These are phyloP conservation scores for Halcyon badia DNA, from an alignment of 2,797 vertebrate genomes.

Conservation along the genomic window DNA sequence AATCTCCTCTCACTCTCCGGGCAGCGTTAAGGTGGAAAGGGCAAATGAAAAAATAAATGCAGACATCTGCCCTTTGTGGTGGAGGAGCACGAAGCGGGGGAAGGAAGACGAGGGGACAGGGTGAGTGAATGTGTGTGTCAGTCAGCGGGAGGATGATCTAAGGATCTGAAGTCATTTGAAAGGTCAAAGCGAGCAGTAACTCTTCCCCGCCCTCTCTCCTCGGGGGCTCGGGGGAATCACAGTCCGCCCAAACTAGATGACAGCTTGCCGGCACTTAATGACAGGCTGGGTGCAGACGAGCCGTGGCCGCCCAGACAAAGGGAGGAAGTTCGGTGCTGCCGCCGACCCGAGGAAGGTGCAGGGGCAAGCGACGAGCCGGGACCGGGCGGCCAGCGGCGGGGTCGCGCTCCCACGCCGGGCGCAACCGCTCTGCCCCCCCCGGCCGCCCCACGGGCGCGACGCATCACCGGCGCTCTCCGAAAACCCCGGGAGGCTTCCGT, in stretches of 20 bases:
- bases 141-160: not conserved
- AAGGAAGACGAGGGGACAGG: not conserved
- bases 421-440: not conserved
- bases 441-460: not conserved
- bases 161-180: not conserved
- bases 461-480: not conserved
- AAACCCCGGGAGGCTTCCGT: not conserved
- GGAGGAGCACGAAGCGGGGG: not conserved
- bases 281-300: not conserved
- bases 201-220: not conserved
- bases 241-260: constrained; percentile 13
- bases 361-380: not conserved
- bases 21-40: accelerated
- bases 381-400: not conserved
- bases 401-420: too few relatives aligned
- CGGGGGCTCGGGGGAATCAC: not conserved
- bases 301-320: constrained; percentile 32
- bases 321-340: constrained; percentile 1
- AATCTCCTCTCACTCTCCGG: accelerated
- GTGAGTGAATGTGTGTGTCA: not conserved
- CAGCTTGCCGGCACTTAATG: constrained; percentile 36
- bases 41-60: not conserved
- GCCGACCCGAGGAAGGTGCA: not conserved
- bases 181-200: constrained; percentile 23
- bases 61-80: not conserved